Percentiles rank a stretch among this genome's conserved stretches.
phyloP scores from a whole-genome alignment of 1,140 invertebrate species.

The Dendrolimus kikuchii region DNA sequence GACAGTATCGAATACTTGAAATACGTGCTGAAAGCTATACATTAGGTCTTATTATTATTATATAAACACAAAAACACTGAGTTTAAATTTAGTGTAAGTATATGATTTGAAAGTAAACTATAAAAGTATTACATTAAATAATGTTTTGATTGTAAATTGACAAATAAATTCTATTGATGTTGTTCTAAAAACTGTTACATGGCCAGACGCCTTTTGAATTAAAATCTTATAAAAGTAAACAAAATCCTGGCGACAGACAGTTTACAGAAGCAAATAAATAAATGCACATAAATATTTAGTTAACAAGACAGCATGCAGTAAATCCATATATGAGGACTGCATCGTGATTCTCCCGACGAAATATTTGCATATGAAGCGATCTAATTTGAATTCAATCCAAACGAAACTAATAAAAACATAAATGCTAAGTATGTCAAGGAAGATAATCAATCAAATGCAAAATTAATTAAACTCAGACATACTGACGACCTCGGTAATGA shows the following conservation, averaged over 20 bases:
- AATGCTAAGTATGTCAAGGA: not conserved
- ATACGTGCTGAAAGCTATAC: no score
- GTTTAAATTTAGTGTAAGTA: no score
- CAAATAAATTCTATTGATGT: no score
- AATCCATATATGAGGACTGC: constrained; percentile 29
- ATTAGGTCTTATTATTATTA: no score
- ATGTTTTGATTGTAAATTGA: no score
- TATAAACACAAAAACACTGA: no score
- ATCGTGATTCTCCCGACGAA: constrained; percentile 24
- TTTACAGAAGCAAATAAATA: constrained; percentile 20
- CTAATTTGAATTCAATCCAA: constrained; percentile 21
- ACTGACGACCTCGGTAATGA: constrained; percentile 3
- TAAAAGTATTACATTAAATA: no score
- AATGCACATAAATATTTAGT: constrained; percentile 44
- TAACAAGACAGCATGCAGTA: constrained; percentile 29
- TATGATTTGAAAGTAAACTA: no score
- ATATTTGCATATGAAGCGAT: constrained; percentile 50
- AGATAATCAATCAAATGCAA: constrained; percentile 18
- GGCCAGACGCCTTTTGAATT: no score
- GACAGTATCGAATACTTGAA: no score
- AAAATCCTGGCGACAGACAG: not conserved
- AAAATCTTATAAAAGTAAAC: no score
- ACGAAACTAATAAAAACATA: not conserved
- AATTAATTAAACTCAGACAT: constrained; percentile 4
- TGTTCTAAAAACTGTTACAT: no score